These are phyloP conservation scores for Andrena bicolor DNA, from an alignment of 2,888 invertebrate genomes.

Conservation along the genomic window DNA sequence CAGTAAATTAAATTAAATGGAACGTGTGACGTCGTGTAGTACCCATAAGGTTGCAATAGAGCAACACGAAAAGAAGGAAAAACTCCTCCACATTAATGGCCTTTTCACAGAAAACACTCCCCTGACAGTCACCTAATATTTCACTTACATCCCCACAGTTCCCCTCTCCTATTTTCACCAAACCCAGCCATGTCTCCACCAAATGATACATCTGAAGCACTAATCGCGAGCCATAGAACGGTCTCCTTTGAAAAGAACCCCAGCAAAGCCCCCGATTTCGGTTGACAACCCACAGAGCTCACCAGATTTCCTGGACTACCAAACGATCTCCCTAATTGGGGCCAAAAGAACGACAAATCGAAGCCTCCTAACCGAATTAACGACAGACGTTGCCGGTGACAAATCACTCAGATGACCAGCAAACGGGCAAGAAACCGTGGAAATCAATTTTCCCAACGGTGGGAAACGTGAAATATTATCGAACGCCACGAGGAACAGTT, in stretches of 20 bases:
- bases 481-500: constrained; percentile 18
- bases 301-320: neutral
- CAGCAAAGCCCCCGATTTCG: neutral
- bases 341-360: constrained; percentile 30
- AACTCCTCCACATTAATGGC: no score
- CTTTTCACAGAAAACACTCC: no score
- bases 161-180: no score
- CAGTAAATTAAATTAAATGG: no score
- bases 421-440: constrained; percentile 51
- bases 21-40: no score
- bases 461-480: constrained; percentile 67
- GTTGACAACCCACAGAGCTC: neutral
- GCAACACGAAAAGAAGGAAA: no score
- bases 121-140: no score
- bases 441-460: constrained; percentile 61
- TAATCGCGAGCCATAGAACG: no score
- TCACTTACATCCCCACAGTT: no score
- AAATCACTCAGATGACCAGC: constrained; percentile 40
- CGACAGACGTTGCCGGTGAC: constrained; percentile 41
- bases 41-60: no score
- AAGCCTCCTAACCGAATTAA: constrained; percentile 38
- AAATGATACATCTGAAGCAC: no score
- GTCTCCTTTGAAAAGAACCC: neutral
- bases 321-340: constrained; percentile 24
- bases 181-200: no score